Conservation (phyloP, 2,113 vertebrate species). For the Toxotes chatareus region DNA sequence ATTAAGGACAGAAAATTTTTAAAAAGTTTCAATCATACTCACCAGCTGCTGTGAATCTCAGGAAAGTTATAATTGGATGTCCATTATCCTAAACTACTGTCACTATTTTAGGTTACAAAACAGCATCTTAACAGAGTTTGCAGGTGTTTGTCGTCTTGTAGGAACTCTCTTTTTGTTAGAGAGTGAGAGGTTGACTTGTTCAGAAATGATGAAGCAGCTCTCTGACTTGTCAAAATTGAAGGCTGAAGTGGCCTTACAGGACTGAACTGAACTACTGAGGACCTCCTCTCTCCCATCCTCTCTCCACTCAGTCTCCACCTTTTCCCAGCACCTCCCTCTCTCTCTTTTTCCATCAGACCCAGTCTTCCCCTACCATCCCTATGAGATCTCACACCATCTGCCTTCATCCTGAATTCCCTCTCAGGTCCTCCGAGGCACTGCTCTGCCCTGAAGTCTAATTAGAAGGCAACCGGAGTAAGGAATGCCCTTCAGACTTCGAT, state of each 20-base stretch:
- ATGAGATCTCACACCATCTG: slow-evolving; percentile 54
- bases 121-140: neutral
- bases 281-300: slow-evolving; percentile 37
- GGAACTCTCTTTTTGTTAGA: neutral
- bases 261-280: slow-evolving; percentile 26
- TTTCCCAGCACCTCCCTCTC: slow-evolving; percentile 51
- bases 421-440: slow-evolving; percentile 29
- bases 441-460: slow-evolving; percentile 62
- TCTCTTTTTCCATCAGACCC: slow-evolving; percentile 13
- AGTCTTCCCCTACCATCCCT: slow-evolving; percentile 15
- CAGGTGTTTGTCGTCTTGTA: neutral
- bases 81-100: neutral
- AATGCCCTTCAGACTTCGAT: slow-evolving; percentile 51
- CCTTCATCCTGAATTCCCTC: slow-evolving; percentile 51
- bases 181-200: neutral
- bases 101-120: neutral
- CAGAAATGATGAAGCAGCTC: slow-evolving; percentile 4
- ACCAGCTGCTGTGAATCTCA: slow-evolving; percentile 49
- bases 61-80: neutral
- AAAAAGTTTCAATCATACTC: slow-evolving; percentile 21
- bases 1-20: neutral
- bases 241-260: slow-evolving; percentile 14
- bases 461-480: slow-evolving; percentile 65
- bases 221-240: neutral
- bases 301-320: slow-evolving; percentile 59